phyloP scores from a whole-genome alignment of 37 sponge, comb jelly and placozoan genomes.

The Chondrilla cf. caribensis region DNA sequence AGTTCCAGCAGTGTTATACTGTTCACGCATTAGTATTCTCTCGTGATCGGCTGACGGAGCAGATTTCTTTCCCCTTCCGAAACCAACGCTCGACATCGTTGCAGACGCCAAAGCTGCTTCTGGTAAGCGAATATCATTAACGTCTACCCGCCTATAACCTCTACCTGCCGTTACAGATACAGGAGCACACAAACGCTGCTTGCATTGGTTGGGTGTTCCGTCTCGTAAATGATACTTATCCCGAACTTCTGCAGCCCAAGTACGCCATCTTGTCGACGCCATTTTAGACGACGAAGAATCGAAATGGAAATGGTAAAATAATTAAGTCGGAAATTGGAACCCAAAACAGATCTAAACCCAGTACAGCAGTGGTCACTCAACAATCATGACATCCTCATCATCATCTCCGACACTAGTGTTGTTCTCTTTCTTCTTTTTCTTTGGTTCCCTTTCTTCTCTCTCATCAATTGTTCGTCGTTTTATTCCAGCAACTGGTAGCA shows the following conservation, averaged over 20 bases:
- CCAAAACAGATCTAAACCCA: too few species aligned
- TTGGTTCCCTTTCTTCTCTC: not conserved
- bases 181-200: not conserved
- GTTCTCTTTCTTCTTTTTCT: conserved; percentile 13
- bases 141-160: not conserved
- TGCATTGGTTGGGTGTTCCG: not conserved
- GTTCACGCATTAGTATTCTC: too few species aligned
- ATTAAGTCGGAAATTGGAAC: too few species aligned
- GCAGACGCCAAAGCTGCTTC: not conserved
- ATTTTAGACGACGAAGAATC: not conserved
- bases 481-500: not conserved
- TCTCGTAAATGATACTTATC: not conserved
- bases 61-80: too few species aligned
- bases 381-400: not conserved
- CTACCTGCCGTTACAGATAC: not conserved
- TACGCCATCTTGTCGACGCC: not conserved
- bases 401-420: not conserved
- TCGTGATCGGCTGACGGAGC: too few species aligned
- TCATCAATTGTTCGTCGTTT: not conserved
- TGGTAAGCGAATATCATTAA: not conserved
- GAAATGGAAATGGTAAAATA: too few species aligned
- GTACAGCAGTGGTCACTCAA: not conserved
- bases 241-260: not conserved
- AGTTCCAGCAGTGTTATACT: too few species aligned
- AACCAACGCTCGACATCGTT: too few species aligned